These are phyloP conservation scores for Grallaria varia DNA, from an alignment of 2,113 vertebrate species.

Conservation along the genomic window DNA sequence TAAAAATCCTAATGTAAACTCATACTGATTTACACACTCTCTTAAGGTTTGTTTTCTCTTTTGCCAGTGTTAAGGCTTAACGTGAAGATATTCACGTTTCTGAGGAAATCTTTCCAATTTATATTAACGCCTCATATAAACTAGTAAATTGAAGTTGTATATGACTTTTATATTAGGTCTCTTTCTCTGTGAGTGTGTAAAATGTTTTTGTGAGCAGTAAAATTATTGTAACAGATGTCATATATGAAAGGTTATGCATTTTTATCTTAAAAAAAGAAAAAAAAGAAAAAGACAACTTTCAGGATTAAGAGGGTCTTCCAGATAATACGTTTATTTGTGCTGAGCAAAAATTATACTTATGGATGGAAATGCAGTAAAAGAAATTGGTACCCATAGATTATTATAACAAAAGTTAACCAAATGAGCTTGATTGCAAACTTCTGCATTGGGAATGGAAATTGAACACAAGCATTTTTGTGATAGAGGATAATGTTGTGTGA, in stretches of 20 bases:
- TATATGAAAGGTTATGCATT: background rate
- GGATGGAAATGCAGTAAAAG: background rate
- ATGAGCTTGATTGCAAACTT: background rate
- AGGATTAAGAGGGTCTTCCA: background rate
- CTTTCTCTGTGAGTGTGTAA: background rate
- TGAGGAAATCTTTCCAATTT: background rate
- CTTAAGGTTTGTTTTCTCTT: background rate
- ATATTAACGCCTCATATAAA: background rate
- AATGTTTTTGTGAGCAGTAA: background rate
- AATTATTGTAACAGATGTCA: background rate
- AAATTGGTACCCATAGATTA: background rate
- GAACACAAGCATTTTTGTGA: background rate
- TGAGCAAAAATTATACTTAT: background rate
- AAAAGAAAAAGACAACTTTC: background rate
- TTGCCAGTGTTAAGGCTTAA: background rate
- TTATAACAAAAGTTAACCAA: background rate
- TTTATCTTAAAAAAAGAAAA: background rate
- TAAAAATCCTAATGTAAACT: background rate
- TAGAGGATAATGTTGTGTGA: background rate
- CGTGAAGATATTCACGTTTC: background rate
- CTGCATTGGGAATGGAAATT: background rate
- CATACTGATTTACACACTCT: background rate
- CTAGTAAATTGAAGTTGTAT: background rate
- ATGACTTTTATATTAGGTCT: background rate
- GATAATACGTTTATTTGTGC: background rate